phyloP scores from a whole-genome alignment of 2,888 invertebrate species.

The Pimpla rufipes region DNA sequence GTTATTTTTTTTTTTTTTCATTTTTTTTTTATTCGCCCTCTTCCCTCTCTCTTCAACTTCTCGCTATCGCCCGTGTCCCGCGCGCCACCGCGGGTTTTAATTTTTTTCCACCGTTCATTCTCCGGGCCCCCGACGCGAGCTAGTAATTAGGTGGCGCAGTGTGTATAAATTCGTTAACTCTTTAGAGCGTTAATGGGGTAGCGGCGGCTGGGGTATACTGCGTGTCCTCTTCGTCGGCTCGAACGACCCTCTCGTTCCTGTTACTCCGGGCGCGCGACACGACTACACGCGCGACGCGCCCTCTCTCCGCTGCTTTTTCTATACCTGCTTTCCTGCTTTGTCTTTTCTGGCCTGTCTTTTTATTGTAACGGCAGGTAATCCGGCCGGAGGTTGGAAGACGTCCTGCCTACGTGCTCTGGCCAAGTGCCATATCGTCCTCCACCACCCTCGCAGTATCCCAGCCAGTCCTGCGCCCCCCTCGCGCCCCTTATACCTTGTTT shows the following conservation, averaged over 20 bases:
- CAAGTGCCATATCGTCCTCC: slow-evolving; percentile 45
- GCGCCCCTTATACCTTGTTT: background rate
- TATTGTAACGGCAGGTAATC: slow-evolving; percentile 53
- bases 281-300: slow-evolving; percentile 10
- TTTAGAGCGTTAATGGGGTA: slow-evolving; percentile 77
- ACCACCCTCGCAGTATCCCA: background rate
- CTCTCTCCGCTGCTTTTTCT: slow-evolving; percentile 45
- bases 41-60: background rate
- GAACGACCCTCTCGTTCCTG: slow-evolving; percentile 57
- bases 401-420: slow-evolving; percentile 54
- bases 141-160: slow-evolving; percentile 76
- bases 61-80: slow-evolving; percentile 14
- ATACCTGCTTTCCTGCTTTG: slow-evolving; percentile 30
- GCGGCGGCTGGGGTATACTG: slow-evolving; percentile 43
- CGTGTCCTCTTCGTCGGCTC: slow-evolving; percentile 53
- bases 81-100: slow-evolving; percentile 46
- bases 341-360: slow-evolving; percentile 31
- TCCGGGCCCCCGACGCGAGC: slow-evolving; percentile 63
- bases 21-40: slow-evolving; percentile 7
- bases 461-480: background rate
- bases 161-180: slow-evolving; percentile 79
- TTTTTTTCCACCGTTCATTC: slow-evolving; percentile 56
- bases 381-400: slow-evolving; percentile 39
- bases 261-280: slow-evolving; percentile 1
- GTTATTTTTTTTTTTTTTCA: slow-evolving; percentile 7